Evolutionary conservation across 2,888 invertebrate species (phyloP).

Genomic region (Cabera pusaria): DNA sequence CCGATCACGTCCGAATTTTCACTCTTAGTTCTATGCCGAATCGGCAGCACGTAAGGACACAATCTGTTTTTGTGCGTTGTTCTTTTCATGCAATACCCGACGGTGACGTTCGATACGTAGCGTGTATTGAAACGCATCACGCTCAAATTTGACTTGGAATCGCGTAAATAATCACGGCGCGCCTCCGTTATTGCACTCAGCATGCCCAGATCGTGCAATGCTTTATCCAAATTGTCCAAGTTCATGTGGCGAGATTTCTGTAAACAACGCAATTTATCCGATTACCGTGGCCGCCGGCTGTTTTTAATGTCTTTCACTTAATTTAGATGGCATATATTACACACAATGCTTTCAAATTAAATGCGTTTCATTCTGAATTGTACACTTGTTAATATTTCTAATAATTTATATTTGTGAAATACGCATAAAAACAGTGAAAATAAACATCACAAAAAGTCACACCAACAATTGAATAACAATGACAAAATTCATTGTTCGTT

Average conservation of each 20-base stretch:
- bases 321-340: slow-evolving; percentile 32
- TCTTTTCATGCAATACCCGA: slow-evolving; percentile 83
- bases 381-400: slow-evolving; percentile 27
- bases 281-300: slow-evolving; percentile 34
- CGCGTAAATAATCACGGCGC: slow-evolving; percentile 81
- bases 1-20: slow-evolving; percentile 83
- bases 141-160: slow-evolving; percentile 72
- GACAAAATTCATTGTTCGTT: no score
- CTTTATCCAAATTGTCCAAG: slow-evolving; percentile 82
- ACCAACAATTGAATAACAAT: slow-evolving; percentile 55
- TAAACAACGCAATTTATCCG: slow-evolving; percentile 56
- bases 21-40: slow-evolving; percentile 84
- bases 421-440: slow-evolving; percentile 68
- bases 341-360: slow-evolving; percentile 64
- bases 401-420: slow-evolving; percentile 55
- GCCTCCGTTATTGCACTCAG: slow-evolving; percentile 83
- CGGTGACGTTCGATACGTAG: slow-evolving; percentile 85
- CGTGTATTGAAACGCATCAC: slow-evolving; percentile 83
- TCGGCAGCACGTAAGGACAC: slow-evolving; percentile 83
- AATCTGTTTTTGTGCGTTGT: slow-evolving; percentile 80
- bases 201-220: slow-evolving; percentile 85
- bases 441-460: slow-evolving; percentile 74
- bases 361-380: slow-evolving; percentile 70
- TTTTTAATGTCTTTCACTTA: slow-evolving; percentile 19
- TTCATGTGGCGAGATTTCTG: slow-evolving; percentile 75